Evolutionary conservation across 2,113 vertebrate species (phyloP).

Genomic region (Hypomesus transpacificus): DNA sequence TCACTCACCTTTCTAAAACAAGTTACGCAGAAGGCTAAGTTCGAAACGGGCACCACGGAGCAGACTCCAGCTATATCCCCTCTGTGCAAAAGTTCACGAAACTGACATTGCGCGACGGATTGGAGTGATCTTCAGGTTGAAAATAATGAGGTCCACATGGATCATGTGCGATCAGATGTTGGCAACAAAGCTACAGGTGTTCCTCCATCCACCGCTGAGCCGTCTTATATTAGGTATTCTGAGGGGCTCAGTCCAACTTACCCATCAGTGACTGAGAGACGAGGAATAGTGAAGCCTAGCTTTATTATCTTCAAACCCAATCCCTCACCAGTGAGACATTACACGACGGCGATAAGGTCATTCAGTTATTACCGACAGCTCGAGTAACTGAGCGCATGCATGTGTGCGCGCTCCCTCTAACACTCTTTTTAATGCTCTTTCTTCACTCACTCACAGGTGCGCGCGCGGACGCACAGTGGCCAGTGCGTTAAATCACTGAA

Average conservation of each 20-base stretch:
- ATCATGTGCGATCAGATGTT: constrained; percentile 63
- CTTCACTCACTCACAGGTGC: constrained; percentile 21
- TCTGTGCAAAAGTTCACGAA: constrained; percentile 80
- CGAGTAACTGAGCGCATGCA: constrained; percentile 54
- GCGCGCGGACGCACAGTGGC: constrained; percentile 28
- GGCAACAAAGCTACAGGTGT: constrained; percentile 86
- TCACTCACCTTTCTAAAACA: constrained; percentile 84
- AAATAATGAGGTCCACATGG: constrained; percentile 81
- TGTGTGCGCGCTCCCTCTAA: constrained; percentile 39
- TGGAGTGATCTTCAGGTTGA: constrained; percentile 69
- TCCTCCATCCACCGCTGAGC: constrained; percentile 50
- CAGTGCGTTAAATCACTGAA: constrained; percentile 17
- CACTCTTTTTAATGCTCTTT: constrained; percentile 14
- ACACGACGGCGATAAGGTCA: constrained; percentile 83
- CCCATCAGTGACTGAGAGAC: constrained; percentile 74
- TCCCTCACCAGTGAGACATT: constrained; percentile 82
- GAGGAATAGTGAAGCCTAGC: constrained; percentile 73
- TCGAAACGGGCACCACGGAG: constrained; percentile 61
- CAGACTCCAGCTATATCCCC: constrained; percentile 72
- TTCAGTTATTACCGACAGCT: constrained; percentile 77
- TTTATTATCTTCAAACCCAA: constrained; percentile 79
- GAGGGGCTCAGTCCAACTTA: constrained; percentile 72
- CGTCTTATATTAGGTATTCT: constrained; percentile 45
- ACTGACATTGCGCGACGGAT: constrained; percentile 69
- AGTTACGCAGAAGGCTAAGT: constrained; percentile 75